These are phyloP conservation scores for Aythya baeri DNA, from an alignment of 2,113 vertebrate species.

Conservation along the genomic window DNA sequence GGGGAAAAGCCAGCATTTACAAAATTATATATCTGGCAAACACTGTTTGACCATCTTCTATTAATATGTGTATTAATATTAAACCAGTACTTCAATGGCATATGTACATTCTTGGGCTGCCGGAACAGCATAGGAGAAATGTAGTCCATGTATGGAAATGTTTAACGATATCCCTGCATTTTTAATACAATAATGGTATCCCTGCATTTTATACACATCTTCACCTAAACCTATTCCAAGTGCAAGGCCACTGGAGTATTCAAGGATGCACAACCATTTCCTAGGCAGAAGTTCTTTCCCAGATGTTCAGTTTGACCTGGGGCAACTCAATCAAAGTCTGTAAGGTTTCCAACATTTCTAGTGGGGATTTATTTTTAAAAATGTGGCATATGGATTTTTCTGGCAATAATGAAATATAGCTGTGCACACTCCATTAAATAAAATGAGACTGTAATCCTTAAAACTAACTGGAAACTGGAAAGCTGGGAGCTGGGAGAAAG, in stretches of 20 bases:
- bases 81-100: neutral
- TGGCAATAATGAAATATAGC: conserved; percentile 69
- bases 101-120: neutral
- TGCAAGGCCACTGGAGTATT: conserved; percentile 69
- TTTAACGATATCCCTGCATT: conserved; percentile 65
- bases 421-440: conserved; percentile 56
- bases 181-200: conserved; percentile 1
- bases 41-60: neutral
- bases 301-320: conserved; percentile 82
- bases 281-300: conserved; percentile 76
- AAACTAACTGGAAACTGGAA: conserved; percentile 9
- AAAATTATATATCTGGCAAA: neutral
- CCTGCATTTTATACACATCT: conserved; percentile 57
- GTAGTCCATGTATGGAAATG: conserved; percentile 49
- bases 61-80: conserved; percentile 29
- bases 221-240: conserved; percentile 61
- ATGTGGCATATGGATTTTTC: conserved; percentile 78
- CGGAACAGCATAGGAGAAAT: neutral
- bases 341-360: conserved; percentile 77
- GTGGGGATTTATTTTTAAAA: conserved; percentile 76
- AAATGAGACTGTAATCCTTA: conserved; percentile 55
- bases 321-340: conserved; percentile 81
- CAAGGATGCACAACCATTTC: conserved; percentile 72
- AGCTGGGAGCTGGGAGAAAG: neutral
- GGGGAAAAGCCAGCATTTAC: neutral